phyloP scores from a whole-genome alignment of 2,113 vertebrate species.

The Syngnathus typhle region DNA sequence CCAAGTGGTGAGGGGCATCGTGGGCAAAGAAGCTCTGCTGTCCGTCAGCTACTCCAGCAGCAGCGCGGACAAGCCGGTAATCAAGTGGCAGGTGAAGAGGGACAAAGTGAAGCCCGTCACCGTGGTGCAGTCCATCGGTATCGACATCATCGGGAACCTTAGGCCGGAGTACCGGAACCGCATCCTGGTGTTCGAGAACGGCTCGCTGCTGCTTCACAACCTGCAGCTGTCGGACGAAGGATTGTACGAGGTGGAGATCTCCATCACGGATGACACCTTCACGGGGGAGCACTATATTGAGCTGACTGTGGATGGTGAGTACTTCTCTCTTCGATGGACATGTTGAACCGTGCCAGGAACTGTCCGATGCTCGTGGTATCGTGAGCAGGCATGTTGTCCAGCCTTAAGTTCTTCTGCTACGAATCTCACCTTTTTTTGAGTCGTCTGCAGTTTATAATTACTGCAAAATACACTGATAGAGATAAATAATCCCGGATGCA shows the following conservation, averaged over 20 bases:
- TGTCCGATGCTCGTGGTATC: no score
- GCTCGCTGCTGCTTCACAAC: slow-evolving; percentile 87
- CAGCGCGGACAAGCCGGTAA: slow-evolving; percentile 85
- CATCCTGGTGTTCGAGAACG: slow-evolving; percentile 87
- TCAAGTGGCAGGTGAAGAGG: slow-evolving; percentile 93
- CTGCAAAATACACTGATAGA: no score
- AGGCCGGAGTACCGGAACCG: slow-evolving; percentile 86
- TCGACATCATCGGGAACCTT: slow-evolving; percentile 88
- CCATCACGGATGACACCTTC: slow-evolving; percentile 95
- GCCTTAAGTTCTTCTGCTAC: no score
- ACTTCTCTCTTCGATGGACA: no score
- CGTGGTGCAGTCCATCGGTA: slow-evolving; percentile 93
- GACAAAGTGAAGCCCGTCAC: slow-evolving; percentile 82
- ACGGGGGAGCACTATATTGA: slow-evolving; percentile 87
- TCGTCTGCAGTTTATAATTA: no score
- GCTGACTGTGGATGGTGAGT: slow-evolving; percentile 90
- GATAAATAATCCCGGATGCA: no score
- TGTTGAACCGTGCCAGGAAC: no score
- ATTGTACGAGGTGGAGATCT: slow-evolving; percentile 91
- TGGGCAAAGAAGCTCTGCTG: slow-evolving; percentile 84
- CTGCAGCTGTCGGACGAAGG: slow-evolving; percentile 87
- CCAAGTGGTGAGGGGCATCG: slow-evolving; percentile 78
- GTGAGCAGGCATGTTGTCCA: no score
- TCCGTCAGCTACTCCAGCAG: slow-evolving; percentile 89
- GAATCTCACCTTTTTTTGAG: no score